These are phyloP conservation scores for Erynnis tages DNA, from an alignment of 2,888 invertebrate genomes.

Conservation along the genomic window DNA sequence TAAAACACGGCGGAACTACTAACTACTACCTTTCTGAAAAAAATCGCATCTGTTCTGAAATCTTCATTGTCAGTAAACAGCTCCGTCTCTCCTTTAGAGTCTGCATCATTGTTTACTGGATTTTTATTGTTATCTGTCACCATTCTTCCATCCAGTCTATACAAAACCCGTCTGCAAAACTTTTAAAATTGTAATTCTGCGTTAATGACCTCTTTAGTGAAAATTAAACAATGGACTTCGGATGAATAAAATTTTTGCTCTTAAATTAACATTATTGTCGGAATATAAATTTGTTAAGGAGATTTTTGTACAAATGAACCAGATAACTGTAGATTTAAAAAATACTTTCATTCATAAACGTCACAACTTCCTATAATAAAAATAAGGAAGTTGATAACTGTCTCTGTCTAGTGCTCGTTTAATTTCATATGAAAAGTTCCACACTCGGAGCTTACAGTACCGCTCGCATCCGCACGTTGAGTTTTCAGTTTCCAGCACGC, in stretches of 20 bases:
- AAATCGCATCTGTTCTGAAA: background rate
- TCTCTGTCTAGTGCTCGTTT: conserved; percentile 10
- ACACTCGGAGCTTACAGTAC: conserved; percentile 3
- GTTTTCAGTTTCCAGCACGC: background rate
- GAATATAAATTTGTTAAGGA: too few relatives aligned
- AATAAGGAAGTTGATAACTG: conserved; percentile 5
- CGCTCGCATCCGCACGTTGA: conserved; percentile 1
- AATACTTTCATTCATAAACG: background rate
- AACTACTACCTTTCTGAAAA: too few relatives aligned
- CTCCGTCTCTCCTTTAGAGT: conserved; percentile 9
- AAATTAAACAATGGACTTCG: background rate
- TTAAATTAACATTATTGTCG: background rate
- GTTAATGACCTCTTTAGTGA: conserved; percentile 19
- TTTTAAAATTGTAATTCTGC: conserved; percentile 18
- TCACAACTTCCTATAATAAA: background rate
- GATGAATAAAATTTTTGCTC: background rate
- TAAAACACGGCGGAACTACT: too few relatives aligned
- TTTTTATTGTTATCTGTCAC: conserved; percentile 27
- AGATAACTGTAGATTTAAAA: too few relatives aligned
- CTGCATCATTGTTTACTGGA: conserved; percentile 23
- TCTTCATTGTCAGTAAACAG: conserved; percentile 21
- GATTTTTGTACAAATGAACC: too few relatives aligned
- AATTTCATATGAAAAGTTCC: conserved; percentile 25
- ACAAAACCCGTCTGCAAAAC: conserved; percentile 21
- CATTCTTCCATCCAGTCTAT: conserved; percentile 13